phyloP scores from a whole-genome alignment of 2,888 invertebrate species.

The Metallyticus violacea region DNA sequence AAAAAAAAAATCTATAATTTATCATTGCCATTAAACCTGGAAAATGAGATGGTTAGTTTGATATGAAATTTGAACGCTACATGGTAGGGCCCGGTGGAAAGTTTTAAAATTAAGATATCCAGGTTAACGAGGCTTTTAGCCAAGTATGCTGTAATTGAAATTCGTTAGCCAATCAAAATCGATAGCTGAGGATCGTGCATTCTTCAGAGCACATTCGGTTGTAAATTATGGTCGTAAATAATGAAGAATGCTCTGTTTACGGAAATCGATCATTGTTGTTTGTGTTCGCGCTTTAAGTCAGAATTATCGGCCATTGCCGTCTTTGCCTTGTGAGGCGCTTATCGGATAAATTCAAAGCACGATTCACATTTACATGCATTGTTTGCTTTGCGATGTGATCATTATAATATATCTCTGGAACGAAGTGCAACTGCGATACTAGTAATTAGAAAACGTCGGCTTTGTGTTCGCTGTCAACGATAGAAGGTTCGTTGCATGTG shows the following conservation, averaged over 20 bases:
- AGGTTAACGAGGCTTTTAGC: neutral
- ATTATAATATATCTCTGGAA: neutral
- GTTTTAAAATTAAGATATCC: too few species aligned
- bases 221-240: neutral
- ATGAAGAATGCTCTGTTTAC: neutral
- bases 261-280: neutral
- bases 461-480: too few species aligned
- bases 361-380: neutral
- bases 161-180: neutral
- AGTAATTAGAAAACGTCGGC: neutral
- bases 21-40: too few species aligned
- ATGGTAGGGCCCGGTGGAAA: too few species aligned
- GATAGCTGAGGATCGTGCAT: neutral
- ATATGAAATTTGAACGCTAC: neutral
- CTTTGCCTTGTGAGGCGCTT: neutral
- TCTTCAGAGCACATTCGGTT: neutral
- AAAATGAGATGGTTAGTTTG: too few species aligned
- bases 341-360: neutral
- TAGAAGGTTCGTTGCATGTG: too few species aligned
- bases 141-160: neutral
- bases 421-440: neutral
- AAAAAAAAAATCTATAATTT: too few species aligned
- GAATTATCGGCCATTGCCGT: neutral
- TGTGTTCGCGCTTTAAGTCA: neutral
- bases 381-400: neutral